Percentiles rank a stretch among this genome's conserved stretches.
These are phyloP conservation scores for Henricia sp. DNA, from an alignment of 53 echinoderm and acorn worm species.

Conservation along the genomic window DNA sequence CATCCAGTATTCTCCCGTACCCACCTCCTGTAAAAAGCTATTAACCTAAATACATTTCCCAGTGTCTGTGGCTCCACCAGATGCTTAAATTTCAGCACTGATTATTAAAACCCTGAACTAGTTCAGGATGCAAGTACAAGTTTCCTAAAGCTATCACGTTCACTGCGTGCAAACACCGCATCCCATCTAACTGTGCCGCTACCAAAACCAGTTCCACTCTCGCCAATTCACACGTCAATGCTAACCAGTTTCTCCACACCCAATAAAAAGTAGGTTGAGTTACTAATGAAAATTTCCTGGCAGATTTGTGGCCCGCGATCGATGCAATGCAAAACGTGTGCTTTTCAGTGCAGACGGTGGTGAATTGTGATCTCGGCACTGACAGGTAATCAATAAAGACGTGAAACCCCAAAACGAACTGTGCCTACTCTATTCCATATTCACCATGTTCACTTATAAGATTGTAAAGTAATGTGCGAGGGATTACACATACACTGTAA, in stretches of 20 bases:
- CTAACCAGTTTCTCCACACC: conserved; percentile 60
- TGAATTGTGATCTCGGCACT: conserved; percentile 48
- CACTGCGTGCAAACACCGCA: conserved; percentile 27
- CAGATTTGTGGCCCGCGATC: conserved; percentile 55
- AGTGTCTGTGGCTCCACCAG: conserved; percentile 11
- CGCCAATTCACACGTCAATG: conserved; percentile 55
- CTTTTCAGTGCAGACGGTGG: conserved; percentile 46
- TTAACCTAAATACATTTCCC: conserved; percentile 14
- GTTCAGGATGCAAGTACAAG: conserved; percentile 33
- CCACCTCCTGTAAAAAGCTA: not conserved
- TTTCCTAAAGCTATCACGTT: conserved; percentile 58
- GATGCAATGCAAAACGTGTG: conserved; percentile 47
- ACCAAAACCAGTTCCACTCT: conserved; percentile 36
- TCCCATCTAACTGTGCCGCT: no score
- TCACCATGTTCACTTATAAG: not conserved
- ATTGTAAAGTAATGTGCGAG: not conserved
- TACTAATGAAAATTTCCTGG: conserved; percentile 62
- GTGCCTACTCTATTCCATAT: conserved; percentile 5
- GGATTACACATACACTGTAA: not conserved
- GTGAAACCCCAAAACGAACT: conserved; percentile 29
- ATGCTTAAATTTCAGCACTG: conserved; percentile 40
- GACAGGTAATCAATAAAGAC: conserved; percentile 50
- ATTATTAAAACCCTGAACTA: conserved; percentile 50
- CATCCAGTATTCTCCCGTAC: not conserved
- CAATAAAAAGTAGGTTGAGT: conserved; percentile 59